A percentile compares a stretch with the other conserved stretches of the same genome.
phyloP scores from a whole-genome alignment of 1,140 invertebrate species.

The Solen grandis region DNA sequence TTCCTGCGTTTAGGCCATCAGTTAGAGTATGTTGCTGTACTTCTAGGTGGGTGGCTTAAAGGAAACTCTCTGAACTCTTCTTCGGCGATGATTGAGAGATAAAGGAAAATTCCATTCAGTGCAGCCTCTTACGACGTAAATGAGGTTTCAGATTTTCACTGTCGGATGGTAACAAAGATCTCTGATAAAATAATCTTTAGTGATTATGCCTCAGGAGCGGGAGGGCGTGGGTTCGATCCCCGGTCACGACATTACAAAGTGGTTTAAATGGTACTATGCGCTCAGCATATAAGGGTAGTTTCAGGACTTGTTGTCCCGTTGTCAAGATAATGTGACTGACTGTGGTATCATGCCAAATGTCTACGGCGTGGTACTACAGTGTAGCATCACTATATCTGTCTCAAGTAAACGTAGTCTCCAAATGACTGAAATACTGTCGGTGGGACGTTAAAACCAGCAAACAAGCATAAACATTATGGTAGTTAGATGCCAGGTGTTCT shows the following conservation, averaged over 20 bases:
- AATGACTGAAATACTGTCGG: background rate
- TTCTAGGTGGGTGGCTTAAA: too few relatives aligned
- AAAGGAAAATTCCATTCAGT: too few relatives aligned
- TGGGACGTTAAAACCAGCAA: background rate
- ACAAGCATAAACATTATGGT: too few relatives aligned
- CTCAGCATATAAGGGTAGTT: background rate
- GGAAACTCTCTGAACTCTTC: too few relatives aligned
- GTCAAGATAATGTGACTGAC: background rate
- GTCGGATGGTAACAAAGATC: too few relatives aligned
- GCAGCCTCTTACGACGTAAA: too few relatives aligned
- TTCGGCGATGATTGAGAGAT: too few relatives aligned
- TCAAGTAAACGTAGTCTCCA: background rate
- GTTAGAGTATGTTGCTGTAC: too few relatives aligned
- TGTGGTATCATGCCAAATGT: background rate
- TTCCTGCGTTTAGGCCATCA: too few relatives aligned
- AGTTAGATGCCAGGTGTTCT: too few relatives aligned
- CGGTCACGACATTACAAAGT: background rate
- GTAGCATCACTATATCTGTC: background rate
- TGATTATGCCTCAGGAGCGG: constrained; percentile 1
- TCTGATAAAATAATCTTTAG: too few relatives aligned
- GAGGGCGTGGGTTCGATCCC: background rate
- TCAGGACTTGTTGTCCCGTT: background rate
- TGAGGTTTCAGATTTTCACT: too few relatives aligned
- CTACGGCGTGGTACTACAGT: background rate
- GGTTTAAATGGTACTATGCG: background rate